These are phyloP conservation scores for Parasteatoda tepidariorum DNA, from an alignment of 1,140 invertebrate genomes.

Conservation along the genomic window DNA sequence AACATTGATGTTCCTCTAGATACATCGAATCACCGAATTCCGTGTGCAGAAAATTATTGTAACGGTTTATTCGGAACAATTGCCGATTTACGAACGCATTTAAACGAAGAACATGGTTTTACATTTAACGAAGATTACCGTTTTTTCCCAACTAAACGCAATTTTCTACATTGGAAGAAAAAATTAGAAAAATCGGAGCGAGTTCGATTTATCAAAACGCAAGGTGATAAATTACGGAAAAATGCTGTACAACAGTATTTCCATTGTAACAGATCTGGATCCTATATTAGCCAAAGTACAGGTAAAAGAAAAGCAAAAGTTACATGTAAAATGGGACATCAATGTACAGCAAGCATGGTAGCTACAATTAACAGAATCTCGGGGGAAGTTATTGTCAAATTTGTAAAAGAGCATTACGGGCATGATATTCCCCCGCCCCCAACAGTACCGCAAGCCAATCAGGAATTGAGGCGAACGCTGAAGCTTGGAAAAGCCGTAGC, in stretches of 20 bases:
- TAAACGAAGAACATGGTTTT: conserved; percentile 30
- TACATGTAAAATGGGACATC: conserved; percentile 52
- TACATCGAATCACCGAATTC: conserved; percentile 48
- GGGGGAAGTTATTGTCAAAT: conserved; percentile 52
- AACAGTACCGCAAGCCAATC: conserved; percentile 33
- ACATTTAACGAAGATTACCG: conserved; percentile 48
- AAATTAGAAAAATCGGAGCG: conserved; percentile 50
- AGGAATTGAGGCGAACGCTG: conserved; percentile 25
- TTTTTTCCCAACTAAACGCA: conserved; percentile 48
- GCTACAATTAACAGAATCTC: conserved; percentile 49
- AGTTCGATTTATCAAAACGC: conserved; percentile 52
- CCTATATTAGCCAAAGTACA: conserved; percentile 54
- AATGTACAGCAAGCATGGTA: conserved; percentile 52
- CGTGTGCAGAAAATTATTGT: conserved; percentile 49
- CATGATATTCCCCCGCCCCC: conserved; percentile 56
- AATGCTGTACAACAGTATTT: conserved; percentile 57
- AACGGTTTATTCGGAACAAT: conserved; percentile 51
- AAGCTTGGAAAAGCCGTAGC: conserved; percentile 48
- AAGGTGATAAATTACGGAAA: conserved; percentile 53
- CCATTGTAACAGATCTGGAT: conserved; percentile 49
- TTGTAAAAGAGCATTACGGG: conserved; percentile 53
- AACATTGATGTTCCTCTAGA: conserved; percentile 46
- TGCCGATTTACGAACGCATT: conserved; percentile 37
- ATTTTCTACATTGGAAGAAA: conserved; percentile 48
- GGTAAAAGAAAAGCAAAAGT: conserved; percentile 51